These are phyloP conservation scores for Samia ricini DNA, from an alignment of 1,140 invertebrate genomes.

Conservation along the genomic window DNA sequence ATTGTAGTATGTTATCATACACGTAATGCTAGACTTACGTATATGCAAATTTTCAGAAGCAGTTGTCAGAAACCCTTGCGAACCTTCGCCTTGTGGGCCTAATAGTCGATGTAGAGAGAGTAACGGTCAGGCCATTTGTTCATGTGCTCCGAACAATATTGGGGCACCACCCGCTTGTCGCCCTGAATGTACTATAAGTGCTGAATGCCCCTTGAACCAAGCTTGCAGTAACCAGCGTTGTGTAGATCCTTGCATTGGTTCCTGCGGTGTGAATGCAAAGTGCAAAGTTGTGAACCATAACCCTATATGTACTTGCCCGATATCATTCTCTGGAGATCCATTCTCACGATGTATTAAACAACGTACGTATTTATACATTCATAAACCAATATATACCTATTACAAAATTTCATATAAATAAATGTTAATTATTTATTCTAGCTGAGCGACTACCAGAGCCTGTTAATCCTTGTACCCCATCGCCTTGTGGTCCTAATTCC, in stretches of 20 bases:
- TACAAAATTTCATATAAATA: background rate
- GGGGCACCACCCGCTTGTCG: slow-evolving; percentile 87
- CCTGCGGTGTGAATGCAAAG: slow-evolving; percentile 85
- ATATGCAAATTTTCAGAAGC: slow-evolving; percentile 43
- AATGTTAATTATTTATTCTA: slow-evolving; percentile 34
- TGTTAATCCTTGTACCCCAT: slow-evolving; percentile 85
- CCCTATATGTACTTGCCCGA: slow-evolving; percentile 81
- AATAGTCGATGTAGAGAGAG: slow-evolving; percentile 80
- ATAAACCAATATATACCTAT: background rate
- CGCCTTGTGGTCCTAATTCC: slow-evolving; percentile 90
- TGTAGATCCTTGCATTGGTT: slow-evolving; percentile 87
- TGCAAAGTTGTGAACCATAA: slow-evolving; percentile 89
- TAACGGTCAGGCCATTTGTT: slow-evolving; percentile 82
- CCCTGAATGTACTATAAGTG: slow-evolving; percentile 86
- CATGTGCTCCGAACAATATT: slow-evolving; percentile 85
- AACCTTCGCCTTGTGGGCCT: slow-evolving; percentile 81
- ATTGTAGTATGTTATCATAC: background rate
- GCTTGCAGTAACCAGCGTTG: slow-evolving; percentile 89
- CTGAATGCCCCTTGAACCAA: slow-evolving; percentile 85
- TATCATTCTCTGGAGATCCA: slow-evolving; percentile 78
- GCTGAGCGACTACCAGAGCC: slow-evolving; percentile 66
- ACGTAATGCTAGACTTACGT: background rate
- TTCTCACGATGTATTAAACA: slow-evolving; percentile 80
- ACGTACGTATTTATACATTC: slow-evolving; percentile 62
- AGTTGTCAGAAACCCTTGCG: slow-evolving; percentile 75